phyloP scores from a whole-genome alignment of 2,797 vertebrate species.

The Sebastiscus albofasciatus region DNA sequence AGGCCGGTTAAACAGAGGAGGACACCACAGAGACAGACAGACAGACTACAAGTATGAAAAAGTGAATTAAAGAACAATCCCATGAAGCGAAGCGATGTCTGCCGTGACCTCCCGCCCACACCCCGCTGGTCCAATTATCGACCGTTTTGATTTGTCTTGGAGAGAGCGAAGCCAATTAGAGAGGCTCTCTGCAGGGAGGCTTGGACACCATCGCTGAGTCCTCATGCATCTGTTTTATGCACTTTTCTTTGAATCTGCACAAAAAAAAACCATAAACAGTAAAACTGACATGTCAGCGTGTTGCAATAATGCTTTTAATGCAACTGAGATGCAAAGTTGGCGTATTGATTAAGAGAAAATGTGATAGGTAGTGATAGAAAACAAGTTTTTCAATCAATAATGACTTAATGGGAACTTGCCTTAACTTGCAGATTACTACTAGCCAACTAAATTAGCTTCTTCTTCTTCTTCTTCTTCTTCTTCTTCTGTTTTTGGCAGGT shows the following conservation, averaged over 20 bases:
- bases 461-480: neutral
- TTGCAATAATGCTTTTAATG: neutral
- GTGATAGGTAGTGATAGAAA: neutral
- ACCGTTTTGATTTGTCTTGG: conserved; percentile 55
- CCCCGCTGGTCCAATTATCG: conserved; percentile 47
- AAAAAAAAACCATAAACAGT: too few relatives aligned
- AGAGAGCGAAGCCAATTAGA: conserved; percentile 55
- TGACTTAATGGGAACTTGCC: neutral
- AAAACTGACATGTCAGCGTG: neutral
- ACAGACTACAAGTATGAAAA: neutral
- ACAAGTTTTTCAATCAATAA: neutral
- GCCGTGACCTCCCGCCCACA: conserved; percentile 6
- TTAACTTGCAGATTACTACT: neutral
- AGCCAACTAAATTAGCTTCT: neutral
- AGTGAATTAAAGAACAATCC: conserved; percentile 10
- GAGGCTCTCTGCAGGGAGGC: conserved; percentile 37
- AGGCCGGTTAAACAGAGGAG: neutral
- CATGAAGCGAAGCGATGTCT: conserved; percentile 17
- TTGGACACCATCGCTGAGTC: conserved; percentile 17
- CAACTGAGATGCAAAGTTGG: neutral
- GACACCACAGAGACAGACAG: neutral
- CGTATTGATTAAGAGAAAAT: neutral
- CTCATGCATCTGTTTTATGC: neutral
- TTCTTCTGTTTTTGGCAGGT: neutral
- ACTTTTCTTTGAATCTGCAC: neutral